Percentiles rank a stretch among this genome's conserved stretches.
These are phyloP conservation scores for Ophion costatus DNA, from an alignment of 2,888 invertebrate species.

Conservation along the genomic window DNA sequence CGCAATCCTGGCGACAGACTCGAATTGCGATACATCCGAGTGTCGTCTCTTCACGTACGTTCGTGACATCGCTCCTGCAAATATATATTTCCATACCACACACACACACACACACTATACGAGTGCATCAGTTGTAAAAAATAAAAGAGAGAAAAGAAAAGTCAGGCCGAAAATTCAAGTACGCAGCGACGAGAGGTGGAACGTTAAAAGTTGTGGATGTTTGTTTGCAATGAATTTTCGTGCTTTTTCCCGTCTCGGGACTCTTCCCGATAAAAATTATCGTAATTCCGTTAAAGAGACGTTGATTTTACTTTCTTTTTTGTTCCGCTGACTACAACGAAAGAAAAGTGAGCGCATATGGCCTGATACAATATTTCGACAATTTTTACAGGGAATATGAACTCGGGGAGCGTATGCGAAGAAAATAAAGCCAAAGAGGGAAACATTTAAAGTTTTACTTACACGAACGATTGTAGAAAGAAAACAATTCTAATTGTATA, in stretches of 20 bases:
- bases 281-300: constrained; percentile 5
- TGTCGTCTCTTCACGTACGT: constrained; percentile 72
- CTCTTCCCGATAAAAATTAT: background rate
- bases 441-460: no score
- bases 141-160: background rate
- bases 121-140: background rate
- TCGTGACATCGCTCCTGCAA: constrained; percentile 73
- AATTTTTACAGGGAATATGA: no score
- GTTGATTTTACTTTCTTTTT: constrained; percentile 29
- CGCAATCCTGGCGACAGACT: constrained; percentile 90
- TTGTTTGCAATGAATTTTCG: background rate
- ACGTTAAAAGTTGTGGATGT: background rate
- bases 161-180: background rate
- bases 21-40: constrained; percentile 85
- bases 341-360: no score
- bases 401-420: no score
- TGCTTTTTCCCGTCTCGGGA: no score
- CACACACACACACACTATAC: constrained; percentile 6
- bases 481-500: no score
- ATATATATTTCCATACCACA: background rate
- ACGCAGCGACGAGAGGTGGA: background rate
- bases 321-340: constrained; percentile 1
- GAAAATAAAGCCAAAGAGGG: no score
- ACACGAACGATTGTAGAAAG: no score
- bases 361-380: no score